Evolutionary conservation across 2,797 vertebrate genomes (phyloP).

Genomic region (Sebastes steindachneri): DNA sequence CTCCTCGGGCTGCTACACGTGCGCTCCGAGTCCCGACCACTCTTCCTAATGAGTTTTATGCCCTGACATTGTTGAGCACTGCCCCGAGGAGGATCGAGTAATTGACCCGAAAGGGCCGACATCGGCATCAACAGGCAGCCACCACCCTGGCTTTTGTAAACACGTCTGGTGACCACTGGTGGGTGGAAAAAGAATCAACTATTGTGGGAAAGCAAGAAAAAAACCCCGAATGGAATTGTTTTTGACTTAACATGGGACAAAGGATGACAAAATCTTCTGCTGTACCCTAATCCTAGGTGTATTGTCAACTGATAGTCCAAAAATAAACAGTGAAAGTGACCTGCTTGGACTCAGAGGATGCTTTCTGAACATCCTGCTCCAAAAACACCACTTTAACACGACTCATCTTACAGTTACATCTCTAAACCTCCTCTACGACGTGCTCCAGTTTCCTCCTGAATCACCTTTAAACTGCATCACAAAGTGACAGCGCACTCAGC

Average conservation of each 20-base stretch:
- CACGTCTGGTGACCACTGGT: slow-evolving; percentile 17
- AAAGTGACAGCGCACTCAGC: slow-evolving; percentile 28
- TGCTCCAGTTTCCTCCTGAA: neutral
- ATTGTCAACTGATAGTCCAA: neutral
- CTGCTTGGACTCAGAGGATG: slow-evolving; percentile 14
- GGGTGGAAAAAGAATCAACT: neutral
- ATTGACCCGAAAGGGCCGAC: slow-evolving; percentile 24
- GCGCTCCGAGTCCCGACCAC: slow-evolving; percentile 32
- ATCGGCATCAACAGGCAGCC: slow-evolving; percentile 5
- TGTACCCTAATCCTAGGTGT: neutral
- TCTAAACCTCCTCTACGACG: neutral
- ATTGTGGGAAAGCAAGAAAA: slow-evolving; percentile 7
- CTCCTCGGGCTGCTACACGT: slow-evolving; percentile 20
- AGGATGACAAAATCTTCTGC: neutral
- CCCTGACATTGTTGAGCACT: slow-evolving; percentile 32
- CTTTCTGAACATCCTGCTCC: slow-evolving; percentile 12
- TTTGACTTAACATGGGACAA: neutral
- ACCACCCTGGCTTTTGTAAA: slow-evolving; percentile 6
- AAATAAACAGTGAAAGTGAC: slow-evolving; percentile 54
- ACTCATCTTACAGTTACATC: neutral
- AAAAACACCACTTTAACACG: neutral
- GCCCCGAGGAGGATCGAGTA: slow-evolving; percentile 13
- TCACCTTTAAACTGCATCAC: neutral
- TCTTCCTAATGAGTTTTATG: slow-evolving; percentile 59
- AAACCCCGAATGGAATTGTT: rapidly evolving